A percentile compares a stretch with the other conserved stretches of the same genome.
Evolutionary conservation across 2,888 invertebrate species (phyloP).

Genomic region (Dicycla oo): DNA sequence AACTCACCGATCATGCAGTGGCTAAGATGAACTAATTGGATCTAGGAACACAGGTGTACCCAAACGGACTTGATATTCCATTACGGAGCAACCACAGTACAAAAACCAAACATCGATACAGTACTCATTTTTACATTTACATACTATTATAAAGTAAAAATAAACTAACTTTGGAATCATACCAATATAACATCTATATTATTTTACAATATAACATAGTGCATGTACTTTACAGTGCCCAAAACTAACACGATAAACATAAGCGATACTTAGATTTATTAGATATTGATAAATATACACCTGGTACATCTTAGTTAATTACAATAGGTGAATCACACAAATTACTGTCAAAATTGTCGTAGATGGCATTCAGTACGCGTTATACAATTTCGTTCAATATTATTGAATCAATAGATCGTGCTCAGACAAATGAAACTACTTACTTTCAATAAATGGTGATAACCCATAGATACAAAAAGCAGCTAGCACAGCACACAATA

Average conservation of each 20-base stretch:
- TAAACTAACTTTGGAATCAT: conserved; percentile 59
- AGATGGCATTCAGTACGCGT: conserved; percentile 61
- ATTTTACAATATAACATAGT: conserved; percentile 74
- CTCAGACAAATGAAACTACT: conserved; percentile 85
- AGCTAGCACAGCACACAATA: conserved; percentile 90
- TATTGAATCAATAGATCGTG: conserved; percentile 81
- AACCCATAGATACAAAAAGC: conserved; percentile 90
- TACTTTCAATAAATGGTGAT: conserved; percentile 88
- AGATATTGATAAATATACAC: conserved; percentile 50
- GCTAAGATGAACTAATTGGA: conserved; percentile 72
- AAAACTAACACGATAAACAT: conserved; percentile 75
- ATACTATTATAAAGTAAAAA: conserved; percentile 44
- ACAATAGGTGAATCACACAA: conserved; percentile 59
- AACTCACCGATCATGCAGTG: conserved; percentile 87
- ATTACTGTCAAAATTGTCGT: conserved; percentile 51
- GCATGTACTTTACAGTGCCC: conserved; percentile 88
- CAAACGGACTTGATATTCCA: conserved; percentile 49
- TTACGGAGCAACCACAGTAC: conserved; percentile 51
- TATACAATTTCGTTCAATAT: conserved; percentile 65
- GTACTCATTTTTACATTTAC: conserved; percentile 38
- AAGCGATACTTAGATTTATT: conserved; percentile 69
- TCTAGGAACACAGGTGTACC: conserved; percentile 66
- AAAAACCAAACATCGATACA: conserved; percentile 54
- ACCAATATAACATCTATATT: conserved; percentile 68
- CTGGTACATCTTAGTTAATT: conserved; percentile 57